These are phyloP conservation scores for Nomada fabriciana DNA, from an alignment of 2,888 invertebrate species.

Conservation along the genomic window DNA sequence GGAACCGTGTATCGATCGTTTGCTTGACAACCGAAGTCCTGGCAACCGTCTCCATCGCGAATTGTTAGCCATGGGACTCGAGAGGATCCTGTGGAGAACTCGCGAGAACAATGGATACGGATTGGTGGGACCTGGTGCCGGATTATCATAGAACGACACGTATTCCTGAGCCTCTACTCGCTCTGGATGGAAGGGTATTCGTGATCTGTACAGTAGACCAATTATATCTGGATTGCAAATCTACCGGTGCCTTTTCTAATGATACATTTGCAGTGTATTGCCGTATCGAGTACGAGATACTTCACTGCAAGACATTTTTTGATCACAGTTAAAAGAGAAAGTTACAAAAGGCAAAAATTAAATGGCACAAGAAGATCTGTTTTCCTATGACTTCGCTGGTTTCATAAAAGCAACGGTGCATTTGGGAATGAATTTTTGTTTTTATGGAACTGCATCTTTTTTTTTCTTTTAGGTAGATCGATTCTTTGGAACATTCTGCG, in stretches of 20 bases:
- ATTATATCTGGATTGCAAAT: neutral
- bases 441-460: no score
- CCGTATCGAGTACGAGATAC: no score
- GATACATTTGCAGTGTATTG: no score
- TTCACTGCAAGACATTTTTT: no score
- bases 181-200: conserved; percentile 87
- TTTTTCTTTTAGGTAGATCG: no score
- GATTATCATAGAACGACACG: conserved; percentile 73
- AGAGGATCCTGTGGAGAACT: conserved; percentile 33
- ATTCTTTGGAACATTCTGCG: no score
- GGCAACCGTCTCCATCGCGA: conserved; percentile 79
- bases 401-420: no score
- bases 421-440: no score
- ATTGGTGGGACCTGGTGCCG: conserved; percentile 81
- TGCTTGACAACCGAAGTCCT: conserved; percentile 65
- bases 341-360: no score
- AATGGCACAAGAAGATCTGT: no score
- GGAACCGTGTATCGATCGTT: conserved; percentile 67
- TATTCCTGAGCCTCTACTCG: conserved; percentile 87
- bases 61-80: conserved; percentile 72
- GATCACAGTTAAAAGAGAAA: no score
- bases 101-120: conserved; percentile 76
- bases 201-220: conserved; percentile 1
- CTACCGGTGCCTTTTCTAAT: neutral
- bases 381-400: no score